phyloP scores from a whole-genome alignment of 2,888 invertebrate species.

The Yponomeuta cagnagella region DNA sequence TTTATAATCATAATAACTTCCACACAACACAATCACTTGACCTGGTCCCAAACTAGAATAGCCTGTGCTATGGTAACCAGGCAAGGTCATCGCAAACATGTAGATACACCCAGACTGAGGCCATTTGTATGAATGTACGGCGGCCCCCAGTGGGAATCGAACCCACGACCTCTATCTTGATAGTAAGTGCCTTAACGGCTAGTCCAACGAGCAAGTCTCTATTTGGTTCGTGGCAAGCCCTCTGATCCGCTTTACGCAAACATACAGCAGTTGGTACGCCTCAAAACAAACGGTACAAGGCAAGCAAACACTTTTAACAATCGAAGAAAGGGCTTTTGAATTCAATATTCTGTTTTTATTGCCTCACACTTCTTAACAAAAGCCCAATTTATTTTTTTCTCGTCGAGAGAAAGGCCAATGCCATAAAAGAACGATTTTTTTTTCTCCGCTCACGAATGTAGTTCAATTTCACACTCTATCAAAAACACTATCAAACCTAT shows the following conservation, averaged over 20 bases:
- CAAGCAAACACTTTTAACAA: constrained; percentile 52
- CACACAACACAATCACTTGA: too few relatives aligned
- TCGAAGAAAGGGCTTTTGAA: constrained; percentile 33
- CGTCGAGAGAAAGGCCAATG: not conserved
- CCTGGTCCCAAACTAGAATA: too few relatives aligned
- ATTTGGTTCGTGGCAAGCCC: not conserved
- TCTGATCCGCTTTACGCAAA: constrained; percentile 44
- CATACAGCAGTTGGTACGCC: constrained; percentile 64
- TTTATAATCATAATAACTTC: too few relatives aligned
- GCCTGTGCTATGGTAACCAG: too few relatives aligned
- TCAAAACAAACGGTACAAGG: constrained; percentile 60
- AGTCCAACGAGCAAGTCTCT: too few relatives aligned
- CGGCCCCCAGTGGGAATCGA: too few relatives aligned
- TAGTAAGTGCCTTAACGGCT: too few relatives aligned
- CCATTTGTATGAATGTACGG: too few relatives aligned
- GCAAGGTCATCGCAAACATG: too few relatives aligned
- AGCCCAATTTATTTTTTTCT: not conserved
- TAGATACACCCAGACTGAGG: too few relatives aligned
- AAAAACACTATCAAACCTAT: not conserved
- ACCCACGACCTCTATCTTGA: too few relatives aligned
- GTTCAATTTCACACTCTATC: constrained; percentile 11
- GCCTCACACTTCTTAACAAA: not conserved
- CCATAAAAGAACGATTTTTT: not conserved
- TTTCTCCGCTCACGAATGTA: not conserved
- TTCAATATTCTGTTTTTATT: constrained; percentile 12